phyloP scores from a whole-genome alignment of 2,113 vertebrate genomes.

The Etheostoma spectabile region DNA sequence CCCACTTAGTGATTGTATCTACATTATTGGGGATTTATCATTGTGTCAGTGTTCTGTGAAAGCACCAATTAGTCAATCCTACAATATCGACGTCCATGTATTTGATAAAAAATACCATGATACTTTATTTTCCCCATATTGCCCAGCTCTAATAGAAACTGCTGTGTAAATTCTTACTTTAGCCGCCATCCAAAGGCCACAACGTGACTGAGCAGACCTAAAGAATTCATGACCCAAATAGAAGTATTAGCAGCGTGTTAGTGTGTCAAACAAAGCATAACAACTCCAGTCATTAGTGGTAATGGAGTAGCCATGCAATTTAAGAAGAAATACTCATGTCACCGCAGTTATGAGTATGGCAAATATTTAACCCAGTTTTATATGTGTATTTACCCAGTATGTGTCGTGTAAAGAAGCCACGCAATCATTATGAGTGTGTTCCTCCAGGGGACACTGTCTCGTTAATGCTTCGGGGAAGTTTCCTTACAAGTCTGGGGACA shows the following conservation, averaged over 20 bases:
- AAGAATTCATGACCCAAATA: slow-evolving; percentile 49
- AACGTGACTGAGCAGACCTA: neutral
- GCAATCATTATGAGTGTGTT: slow-evolving; percentile 20
- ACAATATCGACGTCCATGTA: no score
- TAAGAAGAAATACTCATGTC: neutral
- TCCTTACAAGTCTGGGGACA: slow-evolving; percentile 52
- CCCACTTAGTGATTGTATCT: no score
- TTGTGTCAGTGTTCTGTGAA: no score
- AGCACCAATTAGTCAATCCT: no score
- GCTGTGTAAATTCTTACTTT: neutral
- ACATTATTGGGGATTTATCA: no score
- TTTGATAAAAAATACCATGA: no score
- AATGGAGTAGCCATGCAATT: neutral
- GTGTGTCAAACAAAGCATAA: slow-evolving; percentile 8
- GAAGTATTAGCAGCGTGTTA: slow-evolving; percentile 14
- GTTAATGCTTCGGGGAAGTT: slow-evolving; percentile 27
- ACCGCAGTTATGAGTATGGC: neutral
- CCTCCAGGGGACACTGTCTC: slow-evolving; percentile 26
- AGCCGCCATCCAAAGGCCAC: neutral
- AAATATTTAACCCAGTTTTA: slow-evolving; percentile 1
- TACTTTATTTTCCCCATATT: no score
- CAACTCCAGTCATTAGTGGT: neutral
- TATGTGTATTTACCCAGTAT: slow-evolving; percentile 1
- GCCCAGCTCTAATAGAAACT: neutral
- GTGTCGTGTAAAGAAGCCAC: slow-evolving; percentile 21